Conservation (phyloP, 2,113 vertebrate genomes). For the Myrmecobius fasciatus region DNA sequence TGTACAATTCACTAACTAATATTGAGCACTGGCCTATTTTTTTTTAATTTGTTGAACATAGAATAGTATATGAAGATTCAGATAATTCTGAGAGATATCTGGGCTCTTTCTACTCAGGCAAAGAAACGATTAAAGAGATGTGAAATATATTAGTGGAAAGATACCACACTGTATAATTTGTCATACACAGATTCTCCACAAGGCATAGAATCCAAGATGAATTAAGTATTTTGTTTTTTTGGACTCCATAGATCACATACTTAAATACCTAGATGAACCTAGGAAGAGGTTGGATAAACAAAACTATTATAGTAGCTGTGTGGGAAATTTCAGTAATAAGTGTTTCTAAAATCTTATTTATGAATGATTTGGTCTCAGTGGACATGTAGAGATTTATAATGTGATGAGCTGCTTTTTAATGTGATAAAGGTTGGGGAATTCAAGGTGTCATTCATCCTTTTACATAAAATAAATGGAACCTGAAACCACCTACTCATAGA, state of each 20-base stretch:
- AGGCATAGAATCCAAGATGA: neutral
- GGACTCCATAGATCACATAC: neutral
- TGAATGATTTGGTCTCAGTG: neutral
- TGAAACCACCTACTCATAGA: neutral
- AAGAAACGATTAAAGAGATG: neutral
- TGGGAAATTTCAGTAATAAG: neutral
- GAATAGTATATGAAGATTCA: neutral
- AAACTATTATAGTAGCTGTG: neutral
- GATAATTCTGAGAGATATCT: neutral
- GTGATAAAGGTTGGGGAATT: neutral
- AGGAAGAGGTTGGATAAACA: conserved; percentile 31
- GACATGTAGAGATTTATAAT: conserved; percentile 10
- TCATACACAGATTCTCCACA: neutral
- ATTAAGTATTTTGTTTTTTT: neutral
- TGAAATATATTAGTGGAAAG: neutral
- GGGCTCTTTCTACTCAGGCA: neutral
- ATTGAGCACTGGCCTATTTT: neutral
- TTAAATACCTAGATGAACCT: neutral
- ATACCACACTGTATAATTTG: neutral
- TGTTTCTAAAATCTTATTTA: conserved; percentile 21
- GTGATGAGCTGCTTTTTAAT: conserved; percentile 11
- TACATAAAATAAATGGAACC: conserved; percentile 43
- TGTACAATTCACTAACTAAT: conserved; percentile 7
- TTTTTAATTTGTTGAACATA: neutral
- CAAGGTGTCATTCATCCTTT: neutral